A percentile compares a stretch with the other conserved stretches of the same genome.
Evolutionary conservation across 1,140 invertebrate species (phyloP).

Genomic region (Pygmarrhopalites habei): DNA sequence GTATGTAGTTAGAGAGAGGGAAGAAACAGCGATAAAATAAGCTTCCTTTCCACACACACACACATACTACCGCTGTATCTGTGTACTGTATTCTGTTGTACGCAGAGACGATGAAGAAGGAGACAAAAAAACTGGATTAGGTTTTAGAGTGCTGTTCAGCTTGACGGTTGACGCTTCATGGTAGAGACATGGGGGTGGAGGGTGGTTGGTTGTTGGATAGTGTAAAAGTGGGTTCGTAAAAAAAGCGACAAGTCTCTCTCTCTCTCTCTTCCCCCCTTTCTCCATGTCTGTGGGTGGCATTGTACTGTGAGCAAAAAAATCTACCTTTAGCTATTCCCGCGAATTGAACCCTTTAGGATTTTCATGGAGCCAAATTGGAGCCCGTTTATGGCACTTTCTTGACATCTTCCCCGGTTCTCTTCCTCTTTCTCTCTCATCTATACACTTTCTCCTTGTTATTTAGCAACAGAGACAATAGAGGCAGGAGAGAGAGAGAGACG

Average conservation of each 20-base stretch:
- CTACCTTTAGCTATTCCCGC: not conserved
- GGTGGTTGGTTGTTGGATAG: slow-evolving; percentile 12
- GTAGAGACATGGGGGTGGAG: slow-evolving; percentile 9
- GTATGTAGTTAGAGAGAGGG: too few species aligned
- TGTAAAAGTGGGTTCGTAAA: slow-evolving; percentile 8
- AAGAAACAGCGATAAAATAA: too few species aligned
- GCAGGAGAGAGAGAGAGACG: too few species aligned
- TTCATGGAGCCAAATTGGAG: slow-evolving; percentile 23
- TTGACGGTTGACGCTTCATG: slow-evolving; percentile 22
- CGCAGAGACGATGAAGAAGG: not conserved
- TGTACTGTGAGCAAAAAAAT: not conserved
- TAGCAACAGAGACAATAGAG: too few species aligned
- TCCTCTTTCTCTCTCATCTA: not conserved
- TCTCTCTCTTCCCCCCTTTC: too few species aligned
- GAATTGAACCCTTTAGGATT: slow-evolving; percentile 19
- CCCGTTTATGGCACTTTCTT: slow-evolving; percentile 20
- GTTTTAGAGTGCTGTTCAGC: slow-evolving; percentile 15
- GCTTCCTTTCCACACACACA: too few species aligned
- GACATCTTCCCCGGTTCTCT: too few species aligned
- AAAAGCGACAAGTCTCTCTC: not conserved
- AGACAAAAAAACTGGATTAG: slow-evolving; percentile 18
- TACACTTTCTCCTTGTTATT: not conserved
- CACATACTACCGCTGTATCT: too few species aligned
- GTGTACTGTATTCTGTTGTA: not conserved
- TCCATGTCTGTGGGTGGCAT: too few species aligned